Conservation (phyloP, 2,888 invertebrate species). For the Morpho helenor region DNA sequence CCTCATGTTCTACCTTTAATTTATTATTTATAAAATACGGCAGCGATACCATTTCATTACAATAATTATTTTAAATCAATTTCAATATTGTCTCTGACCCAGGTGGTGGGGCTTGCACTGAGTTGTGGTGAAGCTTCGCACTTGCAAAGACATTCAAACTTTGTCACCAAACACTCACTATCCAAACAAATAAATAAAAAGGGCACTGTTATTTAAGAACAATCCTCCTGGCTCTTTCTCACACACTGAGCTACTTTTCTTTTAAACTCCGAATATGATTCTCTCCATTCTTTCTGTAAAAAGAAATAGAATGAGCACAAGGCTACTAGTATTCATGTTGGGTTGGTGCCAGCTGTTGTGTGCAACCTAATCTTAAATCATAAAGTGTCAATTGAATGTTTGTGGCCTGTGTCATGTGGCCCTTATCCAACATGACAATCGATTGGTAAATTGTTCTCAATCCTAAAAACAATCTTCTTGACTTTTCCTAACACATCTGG, state of each 20-base stretch:
- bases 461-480: constrained; percentile 98
- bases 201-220: constrained; percentile 87
- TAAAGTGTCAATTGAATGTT: constrained; percentile 34
- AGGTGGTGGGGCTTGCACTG: constrained; percentile 51
- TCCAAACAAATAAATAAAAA: constrained; percentile 70
- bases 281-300: constrained; percentile 98
- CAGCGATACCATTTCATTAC: constrained; percentile 75
- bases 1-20: constrained; percentile 67
- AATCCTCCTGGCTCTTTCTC: constrained; percentile 98
- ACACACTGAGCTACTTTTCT: constrained; percentile 98
- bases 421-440: constrained; percentile 63
- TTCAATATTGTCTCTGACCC: constrained; percentile 77
- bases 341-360: constrained; percentile 39
- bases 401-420: constrained; percentile 44
- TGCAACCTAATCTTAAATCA: constrained; percentile 43
- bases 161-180: constrained; percentile 73
- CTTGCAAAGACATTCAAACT: constrained; percentile 43
- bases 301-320: constrained; percentile 72
- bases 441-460: constrained; percentile 52
- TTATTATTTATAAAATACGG: constrained; percentile 75
- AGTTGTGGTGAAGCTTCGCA: constrained; percentile 46
- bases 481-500: constrained; percentile 98
- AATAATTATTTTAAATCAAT: constrained; percentile 76
- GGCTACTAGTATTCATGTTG: constrained; percentile 71
- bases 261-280: constrained; percentile 98